phyloP scores from a whole-genome alignment of 2,113 vertebrate species.

The Amphilophus citrinellus region DNA sequence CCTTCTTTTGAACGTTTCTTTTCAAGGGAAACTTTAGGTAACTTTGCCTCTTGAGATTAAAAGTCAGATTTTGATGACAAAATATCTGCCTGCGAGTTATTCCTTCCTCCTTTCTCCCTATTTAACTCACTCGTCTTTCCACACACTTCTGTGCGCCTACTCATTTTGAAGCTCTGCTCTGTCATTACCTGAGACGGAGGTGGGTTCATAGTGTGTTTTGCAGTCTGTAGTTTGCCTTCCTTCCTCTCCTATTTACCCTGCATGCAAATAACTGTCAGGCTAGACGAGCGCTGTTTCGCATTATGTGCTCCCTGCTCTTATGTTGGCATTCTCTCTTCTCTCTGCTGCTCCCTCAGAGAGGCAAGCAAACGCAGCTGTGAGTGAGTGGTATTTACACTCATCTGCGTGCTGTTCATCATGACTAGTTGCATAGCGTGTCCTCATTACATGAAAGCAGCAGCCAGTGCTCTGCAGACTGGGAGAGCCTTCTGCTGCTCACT shows the following conservation, averaged over 20 bases:
- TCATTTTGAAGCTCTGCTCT: conserved; percentile 72
- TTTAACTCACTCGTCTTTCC: conserved; percentile 64
- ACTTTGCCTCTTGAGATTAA: conserved; percentile 45
- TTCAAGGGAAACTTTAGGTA: conserved; percentile 50
- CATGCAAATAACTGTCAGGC: conserved; percentile 47
- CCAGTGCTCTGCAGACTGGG: conserved; percentile 43
- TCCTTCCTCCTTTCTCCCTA: conserved; percentile 42
- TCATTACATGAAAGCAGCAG: conserved; percentile 51
- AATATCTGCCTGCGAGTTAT: conserved; percentile 47
- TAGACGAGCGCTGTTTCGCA: neutral
- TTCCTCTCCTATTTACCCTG: conserved; percentile 39
- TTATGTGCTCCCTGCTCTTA: conserved; percentile 29
- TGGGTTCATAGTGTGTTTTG: conserved; percentile 39
- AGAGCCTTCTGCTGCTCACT: conserved; percentile 34
- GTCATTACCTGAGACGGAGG: conserved; percentile 73
- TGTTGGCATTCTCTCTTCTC: conserved; percentile 33
- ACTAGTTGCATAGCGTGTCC: conserved; percentile 24
- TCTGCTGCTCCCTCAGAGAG: conserved; percentile 27
- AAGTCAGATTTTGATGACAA: conserved; percentile 35
- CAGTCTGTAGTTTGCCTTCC: conserved; percentile 55
- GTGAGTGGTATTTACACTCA: conserved; percentile 37
- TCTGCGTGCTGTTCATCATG: conserved; percentile 38
- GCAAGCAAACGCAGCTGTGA: conserved; percentile 36
- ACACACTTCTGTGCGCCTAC: conserved; percentile 48
- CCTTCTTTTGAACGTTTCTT: conserved; percentile 45